These are phyloP conservation scores for Mactromeris polynyma DNA, from an alignment of 2,888 invertebrate genomes.

Conservation along the genomic window DNA sequence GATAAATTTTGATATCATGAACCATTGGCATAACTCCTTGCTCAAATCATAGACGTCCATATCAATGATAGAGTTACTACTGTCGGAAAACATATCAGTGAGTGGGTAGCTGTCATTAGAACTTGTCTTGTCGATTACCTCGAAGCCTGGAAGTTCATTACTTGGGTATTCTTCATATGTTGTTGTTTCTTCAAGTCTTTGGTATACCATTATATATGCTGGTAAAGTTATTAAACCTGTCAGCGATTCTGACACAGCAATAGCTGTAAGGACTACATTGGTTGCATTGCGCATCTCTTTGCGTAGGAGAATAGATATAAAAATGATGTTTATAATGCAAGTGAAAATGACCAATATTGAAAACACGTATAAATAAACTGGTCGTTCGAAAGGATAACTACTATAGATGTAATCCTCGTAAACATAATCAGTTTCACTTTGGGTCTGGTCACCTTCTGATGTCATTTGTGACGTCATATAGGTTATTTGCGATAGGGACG, in stretches of 20 bases:
- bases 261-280: conserved; percentile 50
- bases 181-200: background rate
- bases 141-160: too few relatives aligned
- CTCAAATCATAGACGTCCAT: conserved; percentile 21
- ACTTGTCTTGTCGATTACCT: too few relatives aligned
- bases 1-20: conserved; percentile 39
- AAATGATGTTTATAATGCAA: conserved; percentile 43
- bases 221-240: conserved; percentile 62
- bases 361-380: conserved; percentile 57
- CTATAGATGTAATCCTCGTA: conserved; percentile 37
- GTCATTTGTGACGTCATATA: background rate
- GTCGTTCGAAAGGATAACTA: conserved; percentile 56
- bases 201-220: conserved; percentile 51
- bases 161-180: too few relatives aligned
- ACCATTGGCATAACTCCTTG: conserved; percentile 38
- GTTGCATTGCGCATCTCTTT: conserved; percentile 59
- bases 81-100: too few relatives aligned
- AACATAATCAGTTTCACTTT: background rate
- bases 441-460: too few relatives aligned
- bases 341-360: conserved; percentile 50
- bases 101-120: too few relatives aligned
- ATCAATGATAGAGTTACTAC: too few relatives aligned
- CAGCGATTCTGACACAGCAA: conserved; percentile 59
- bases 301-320: conserved; percentile 49
- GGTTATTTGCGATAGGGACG: too few relatives aligned